Base-by-base conservation (phyloP, 2,113 vertebrate species). In the Oncorhynchus gorbuscha region DNA sequence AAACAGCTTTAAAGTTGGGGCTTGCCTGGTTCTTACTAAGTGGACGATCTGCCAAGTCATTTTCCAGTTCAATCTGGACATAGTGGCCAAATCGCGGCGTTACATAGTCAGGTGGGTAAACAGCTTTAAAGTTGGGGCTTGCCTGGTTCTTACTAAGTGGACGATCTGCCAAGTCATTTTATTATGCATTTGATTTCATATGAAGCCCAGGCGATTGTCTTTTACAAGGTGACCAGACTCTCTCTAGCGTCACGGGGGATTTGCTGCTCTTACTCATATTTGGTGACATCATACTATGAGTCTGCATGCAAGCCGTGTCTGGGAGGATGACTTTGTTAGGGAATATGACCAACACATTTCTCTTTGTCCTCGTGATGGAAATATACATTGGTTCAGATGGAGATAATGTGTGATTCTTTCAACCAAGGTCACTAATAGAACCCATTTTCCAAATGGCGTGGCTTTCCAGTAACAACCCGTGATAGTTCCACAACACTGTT, bases 1-100 rank as follows among this genome's bases (percentile, higher is more conserved):
- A 97, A 98, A 97, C 96, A 97, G 94, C 94, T 95, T 96, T 95
- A 96, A 96, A 95, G 87, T 24, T n/a, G n/a, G n/a, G n/a, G n/a
- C n/a, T 24, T 24, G 88, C 74, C 77, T 87, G 88, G 79, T 86
- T 89, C 88, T 87, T 87, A 91, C 87, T 88, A 85, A 88, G 76
- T 72, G 79, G 81, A 79, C 73, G 5, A 83, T 80, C 86, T 87
- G 89, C 83, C 74, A 80, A 84, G 84, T 91, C 78, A 89, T 91
- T 92, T 90, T 89, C 94, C 95, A 95, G 95, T 95, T 95, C 94
- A 95, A 96, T 95, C 94, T 96, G 94, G 95, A 96, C 95, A 96
- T 94, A 95, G 95, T 95, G 96, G 95, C 95, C 95, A 97, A 96
- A 95, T 96, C 94, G 91, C 91, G 91, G 94, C 93, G 93, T 95